phyloP scores from a whole-genome alignment of 2,888 invertebrate species.

The Bruchidius siliquastri region DNA sequence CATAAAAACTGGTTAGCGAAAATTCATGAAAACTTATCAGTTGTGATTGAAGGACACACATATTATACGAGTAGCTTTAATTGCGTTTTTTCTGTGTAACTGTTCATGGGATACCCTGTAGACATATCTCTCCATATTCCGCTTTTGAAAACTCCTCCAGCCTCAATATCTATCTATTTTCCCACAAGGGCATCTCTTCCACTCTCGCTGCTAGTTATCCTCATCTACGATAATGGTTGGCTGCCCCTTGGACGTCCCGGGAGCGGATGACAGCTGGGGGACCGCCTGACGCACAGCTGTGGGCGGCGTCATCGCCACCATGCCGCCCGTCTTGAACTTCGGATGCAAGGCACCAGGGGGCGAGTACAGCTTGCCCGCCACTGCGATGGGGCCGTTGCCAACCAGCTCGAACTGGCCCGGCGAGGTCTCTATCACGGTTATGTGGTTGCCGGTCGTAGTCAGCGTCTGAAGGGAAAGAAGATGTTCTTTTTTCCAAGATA shows the following conservation, averaged over 20 bases:
- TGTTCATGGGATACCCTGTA: too few species aligned
- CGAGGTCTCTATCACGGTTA: slow-evolving; percentile 38
- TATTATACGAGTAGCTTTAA: too few species aligned
- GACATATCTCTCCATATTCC: too few species aligned
- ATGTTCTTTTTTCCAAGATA: neutral
- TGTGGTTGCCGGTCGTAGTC: slow-evolving; percentile 26
- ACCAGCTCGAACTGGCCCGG: slow-evolving; percentile 39
- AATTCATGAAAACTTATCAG: too few species aligned
- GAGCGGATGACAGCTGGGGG: neutral
- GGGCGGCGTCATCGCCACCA: neutral
- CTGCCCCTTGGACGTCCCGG: neutral
- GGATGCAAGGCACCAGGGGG: neutral
- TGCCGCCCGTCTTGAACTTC: neutral
- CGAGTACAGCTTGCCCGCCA: slow-evolving; percentile 19
- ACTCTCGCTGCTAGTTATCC: too few species aligned
- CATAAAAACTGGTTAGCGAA: too few species aligned
- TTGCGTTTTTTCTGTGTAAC: too few species aligned
- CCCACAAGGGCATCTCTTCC: too few species aligned
- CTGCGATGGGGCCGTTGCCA: slow-evolving; percentile 28
- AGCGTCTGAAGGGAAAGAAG: slow-evolving; percentile 13
- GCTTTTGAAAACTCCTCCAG: too few species aligned
- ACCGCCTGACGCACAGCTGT: neutral
- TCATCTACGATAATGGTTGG: neutral
- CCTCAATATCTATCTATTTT: too few species aligned
- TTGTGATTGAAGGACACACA: too few species aligned